These are phyloP conservation scores for Pseudomyrmex concolor DNA, from an alignment of 1,140 invertebrate genomes.

Conservation along the genomic window DNA sequence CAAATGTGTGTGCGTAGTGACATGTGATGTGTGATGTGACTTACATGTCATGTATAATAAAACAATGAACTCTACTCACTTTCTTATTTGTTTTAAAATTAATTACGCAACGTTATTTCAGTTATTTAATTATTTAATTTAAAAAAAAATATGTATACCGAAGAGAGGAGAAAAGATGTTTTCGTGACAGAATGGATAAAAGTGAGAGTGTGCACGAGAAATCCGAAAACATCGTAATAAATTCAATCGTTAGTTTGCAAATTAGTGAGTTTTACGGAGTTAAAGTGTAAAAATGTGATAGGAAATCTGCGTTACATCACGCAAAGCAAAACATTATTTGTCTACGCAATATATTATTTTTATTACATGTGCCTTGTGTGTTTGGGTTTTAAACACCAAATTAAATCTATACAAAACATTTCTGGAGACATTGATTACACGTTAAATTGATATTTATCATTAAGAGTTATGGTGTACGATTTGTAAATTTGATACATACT, in stretches of 20 bases:
- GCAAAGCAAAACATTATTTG: constrained; percentile 16
- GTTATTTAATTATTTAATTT: not conserved
- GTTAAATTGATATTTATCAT: no score
- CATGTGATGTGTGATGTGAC: not conserved
- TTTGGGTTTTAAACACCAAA: not conserved
- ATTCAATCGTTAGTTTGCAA: not conserved
- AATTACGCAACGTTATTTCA: not conserved
- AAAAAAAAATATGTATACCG: no score
- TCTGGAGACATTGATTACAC: no score
- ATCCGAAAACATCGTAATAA: constrained; percentile 22
- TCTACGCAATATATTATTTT: constrained; percentile 9
- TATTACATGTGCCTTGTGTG: not conserved
- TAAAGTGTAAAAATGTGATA: not conserved
- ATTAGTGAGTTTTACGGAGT: not conserved
- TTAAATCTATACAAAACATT: not conserved
- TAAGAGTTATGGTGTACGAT: no score
- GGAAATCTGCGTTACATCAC: constrained; percentile 23
- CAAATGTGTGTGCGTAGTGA: not conserved
- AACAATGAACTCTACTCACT: no score
- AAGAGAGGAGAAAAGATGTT: not conserved
- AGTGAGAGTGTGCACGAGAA: constrained; percentile 34
- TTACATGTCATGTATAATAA: not conserved
- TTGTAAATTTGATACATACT: no score
- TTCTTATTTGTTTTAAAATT: no score
- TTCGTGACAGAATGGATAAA: constrained; percentile 31